Evolutionary conservation across 2,113 vertebrate species (phyloP).

Genomic region (Brachirus orientalis): DNA sequence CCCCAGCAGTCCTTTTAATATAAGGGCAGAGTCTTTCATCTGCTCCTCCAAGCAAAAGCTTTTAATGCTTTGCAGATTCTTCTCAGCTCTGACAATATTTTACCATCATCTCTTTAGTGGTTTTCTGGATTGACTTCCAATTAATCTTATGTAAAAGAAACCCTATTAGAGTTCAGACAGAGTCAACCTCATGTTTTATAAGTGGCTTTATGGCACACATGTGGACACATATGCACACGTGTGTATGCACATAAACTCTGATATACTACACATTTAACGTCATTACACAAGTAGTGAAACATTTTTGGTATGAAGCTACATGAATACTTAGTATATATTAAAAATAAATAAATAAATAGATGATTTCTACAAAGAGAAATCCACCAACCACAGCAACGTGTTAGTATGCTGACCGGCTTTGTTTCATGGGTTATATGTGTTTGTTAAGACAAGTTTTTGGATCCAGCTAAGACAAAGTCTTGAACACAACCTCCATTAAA

Average conservation of each 20-base stretch:
- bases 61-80: conserved; percentile 78
- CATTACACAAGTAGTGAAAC: neutral
- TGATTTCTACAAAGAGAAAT: too few species aligned
- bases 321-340: neutral
- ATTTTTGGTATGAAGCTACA: neutral
- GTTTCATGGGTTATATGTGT: neutral
- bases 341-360: too few species aligned
- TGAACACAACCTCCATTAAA: neutral
- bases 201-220: neutral
- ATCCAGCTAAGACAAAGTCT: neutral
- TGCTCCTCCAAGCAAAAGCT: conserved; percentile 46
- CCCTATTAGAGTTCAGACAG: conserved; percentile 25
- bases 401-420: neutral
- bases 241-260: neutral
- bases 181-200: conserved; percentile 29
- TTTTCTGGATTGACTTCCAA: conserved; percentile 53
- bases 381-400: too few species aligned
- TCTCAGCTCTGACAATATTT: conserved; percentile 64
- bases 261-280: neutral
- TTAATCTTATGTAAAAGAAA: conserved; percentile 59
- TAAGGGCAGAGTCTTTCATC: conserved; percentile 72
- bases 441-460: neutral
- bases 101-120: conserved; percentile 59
- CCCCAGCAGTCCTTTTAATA: conserved; percentile 50
- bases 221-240: neutral